Evolutionary conservation across 2,888 invertebrate genomes (phyloP).

Genomic region (Encarsia formosa): DNA sequence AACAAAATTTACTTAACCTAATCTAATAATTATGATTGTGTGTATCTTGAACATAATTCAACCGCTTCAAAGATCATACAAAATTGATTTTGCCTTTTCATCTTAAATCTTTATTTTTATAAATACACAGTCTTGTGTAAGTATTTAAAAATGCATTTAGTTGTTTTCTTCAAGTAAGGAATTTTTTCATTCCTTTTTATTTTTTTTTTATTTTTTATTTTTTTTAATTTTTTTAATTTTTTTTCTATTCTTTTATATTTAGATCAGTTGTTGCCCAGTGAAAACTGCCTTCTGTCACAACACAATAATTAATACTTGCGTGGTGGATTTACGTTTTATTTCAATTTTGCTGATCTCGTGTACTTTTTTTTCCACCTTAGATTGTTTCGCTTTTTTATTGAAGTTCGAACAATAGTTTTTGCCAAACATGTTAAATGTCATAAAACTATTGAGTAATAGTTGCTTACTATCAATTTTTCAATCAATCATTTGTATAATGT

Average conservation of each 20-base stretch:
- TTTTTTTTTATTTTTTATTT: constrained; percentile 33
- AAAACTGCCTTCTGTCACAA: constrained; percentile 66
- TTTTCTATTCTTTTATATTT: constrained; percentile 58
- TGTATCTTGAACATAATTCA: constrained; percentile 16
- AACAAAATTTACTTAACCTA: constrained; percentile 26
- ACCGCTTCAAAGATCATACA: constrained; percentile 14
- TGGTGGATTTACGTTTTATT: constrained; percentile 41
- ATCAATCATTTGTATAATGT: constrained; percentile 20
- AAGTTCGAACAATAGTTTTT: no score
- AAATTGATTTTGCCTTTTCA: constrained; percentile 20
- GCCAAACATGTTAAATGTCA: no score
- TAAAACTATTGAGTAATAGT: no score
- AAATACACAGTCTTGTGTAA: constrained; percentile 35
- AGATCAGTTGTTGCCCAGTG: constrained; percentile 66
- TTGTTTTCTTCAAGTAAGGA: no score
- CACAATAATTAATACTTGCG: constrained; percentile 52
- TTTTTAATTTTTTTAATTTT: constrained; percentile 37
- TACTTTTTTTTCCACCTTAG: constrained; percentile 15
- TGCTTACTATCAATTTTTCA: constrained; percentile 23
- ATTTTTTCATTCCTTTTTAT: no score
- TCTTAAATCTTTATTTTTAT: constrained; percentile 28
- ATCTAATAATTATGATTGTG: constrained; percentile 29
- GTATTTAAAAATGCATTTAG: constrained; percentile 39
- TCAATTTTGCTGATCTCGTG: constrained; percentile 39
- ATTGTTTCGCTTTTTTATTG: constrained; percentile 19